phyloP scores from a whole-genome alignment of 2,888 invertebrate genomes.

The Ramazzottius varieornatus region DNA sequence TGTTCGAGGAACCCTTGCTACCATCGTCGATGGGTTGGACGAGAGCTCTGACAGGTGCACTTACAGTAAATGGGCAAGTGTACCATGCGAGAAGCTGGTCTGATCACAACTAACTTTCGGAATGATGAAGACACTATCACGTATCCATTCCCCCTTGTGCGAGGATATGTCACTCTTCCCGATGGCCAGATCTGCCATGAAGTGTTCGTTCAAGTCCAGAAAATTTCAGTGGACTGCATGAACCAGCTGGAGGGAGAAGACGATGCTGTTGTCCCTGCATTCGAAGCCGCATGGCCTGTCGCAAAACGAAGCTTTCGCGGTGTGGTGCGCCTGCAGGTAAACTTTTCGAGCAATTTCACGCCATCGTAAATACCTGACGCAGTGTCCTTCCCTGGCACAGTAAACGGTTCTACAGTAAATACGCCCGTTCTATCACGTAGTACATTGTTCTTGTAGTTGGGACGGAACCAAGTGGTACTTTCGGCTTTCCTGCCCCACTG shows the following conservation, averaged over 20 bases:
- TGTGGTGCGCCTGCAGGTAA: constrained; percentile 35
- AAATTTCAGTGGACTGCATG: constrained; percentile 34
- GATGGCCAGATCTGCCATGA: constrained; percentile 19
- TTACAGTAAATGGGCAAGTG: no score
- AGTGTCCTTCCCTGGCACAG: no score
- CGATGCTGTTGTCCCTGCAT: constrained; percentile 16
- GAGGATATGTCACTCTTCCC: constrained; percentile 10
- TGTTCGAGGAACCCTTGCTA: no score
- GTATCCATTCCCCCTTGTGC: constrained; percentile 15
- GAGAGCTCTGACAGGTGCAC: no score
- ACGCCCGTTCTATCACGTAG: no score
- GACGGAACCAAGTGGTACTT: constrained; percentile 36
- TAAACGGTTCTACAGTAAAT: no score
- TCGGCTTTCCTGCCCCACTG: constrained; percentile 21
- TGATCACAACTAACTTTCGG: background rate
- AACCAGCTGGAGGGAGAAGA: constrained; percentile 25
- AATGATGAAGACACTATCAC: constrained; percentile 29
- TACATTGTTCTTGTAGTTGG: no score
- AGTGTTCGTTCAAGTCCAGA: constrained; percentile 31
- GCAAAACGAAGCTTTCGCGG: constrained; percentile 41
- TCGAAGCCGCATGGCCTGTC: constrained; percentile 30
- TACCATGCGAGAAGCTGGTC: no score
- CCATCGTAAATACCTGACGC: no score
- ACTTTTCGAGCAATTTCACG: no score
- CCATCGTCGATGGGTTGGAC: no score